Conservation (phyloP, 2,113 vertebrate genomes). For the Brienomyrus longianalis region DNA sequence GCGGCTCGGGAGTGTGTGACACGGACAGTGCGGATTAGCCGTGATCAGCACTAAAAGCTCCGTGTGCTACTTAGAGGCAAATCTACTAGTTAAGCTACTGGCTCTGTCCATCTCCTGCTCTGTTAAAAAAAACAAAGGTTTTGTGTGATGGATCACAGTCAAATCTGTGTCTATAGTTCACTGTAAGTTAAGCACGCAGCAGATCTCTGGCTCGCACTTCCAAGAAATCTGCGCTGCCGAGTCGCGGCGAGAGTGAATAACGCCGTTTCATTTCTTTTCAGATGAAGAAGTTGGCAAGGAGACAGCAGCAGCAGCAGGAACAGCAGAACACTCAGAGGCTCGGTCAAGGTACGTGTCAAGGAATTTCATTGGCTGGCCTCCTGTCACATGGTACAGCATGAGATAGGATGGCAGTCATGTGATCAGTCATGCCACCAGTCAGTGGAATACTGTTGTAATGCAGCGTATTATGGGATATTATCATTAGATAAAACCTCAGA, state of each 20-base stretch:
- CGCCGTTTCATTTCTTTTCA: slow-evolving; percentile 36
- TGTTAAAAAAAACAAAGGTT: neutral
- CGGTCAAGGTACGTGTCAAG: slow-evolving; percentile 67
- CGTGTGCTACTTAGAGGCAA: neutral
- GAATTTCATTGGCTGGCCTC: neutral
- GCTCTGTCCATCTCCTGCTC: neutral
- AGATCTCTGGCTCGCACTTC: neutral
- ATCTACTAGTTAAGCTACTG: neutral
- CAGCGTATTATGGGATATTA: slow-evolving; percentile 1
- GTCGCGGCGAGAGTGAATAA: neutral
- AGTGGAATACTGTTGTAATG: neutral
- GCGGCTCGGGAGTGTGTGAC: neutral
- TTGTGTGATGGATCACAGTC: neutral
- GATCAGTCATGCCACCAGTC: neutral
- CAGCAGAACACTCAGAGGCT: slow-evolving; percentile 81
- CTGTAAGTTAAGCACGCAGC: neutral
- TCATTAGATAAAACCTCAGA: neutral
- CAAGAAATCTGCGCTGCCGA: neutral
- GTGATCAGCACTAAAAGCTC: neutral
- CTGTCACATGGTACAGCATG: neutral
- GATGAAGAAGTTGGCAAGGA: slow-evolving; percentile 90
- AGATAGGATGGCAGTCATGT: neutral
- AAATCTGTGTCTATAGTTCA: neutral
- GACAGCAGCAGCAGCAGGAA: slow-evolving; percentile 91
- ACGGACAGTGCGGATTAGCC: neutral